Percentiles rank a stretch among this genome's conserved stretches.
phyloP scores from a whole-genome alignment of 2,888 invertebrate genomes.

The Nezara viridula region DNA sequence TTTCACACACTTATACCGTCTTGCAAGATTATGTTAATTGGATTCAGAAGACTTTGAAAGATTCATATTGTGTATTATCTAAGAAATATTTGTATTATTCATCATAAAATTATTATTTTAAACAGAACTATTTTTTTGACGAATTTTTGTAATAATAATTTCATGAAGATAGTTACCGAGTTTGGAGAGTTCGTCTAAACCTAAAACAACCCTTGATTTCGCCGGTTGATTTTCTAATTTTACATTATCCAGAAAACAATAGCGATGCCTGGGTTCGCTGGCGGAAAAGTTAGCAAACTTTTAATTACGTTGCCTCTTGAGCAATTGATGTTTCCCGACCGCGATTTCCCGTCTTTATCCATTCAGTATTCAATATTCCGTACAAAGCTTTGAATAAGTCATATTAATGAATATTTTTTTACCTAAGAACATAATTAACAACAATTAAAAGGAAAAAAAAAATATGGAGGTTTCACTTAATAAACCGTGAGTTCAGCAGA shows the following conservation, averaged over 20 bases:
- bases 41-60: no score
- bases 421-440: no score
- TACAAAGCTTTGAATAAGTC: neutral
- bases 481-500: no score
- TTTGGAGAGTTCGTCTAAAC: neutral
- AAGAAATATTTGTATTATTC: no score
- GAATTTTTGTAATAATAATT: neutral
- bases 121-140: neutral
- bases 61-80: no score
- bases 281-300: neutral
- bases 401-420: no score
- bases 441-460: no score
- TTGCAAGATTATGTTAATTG: no score
- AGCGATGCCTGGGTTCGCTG: neutral
- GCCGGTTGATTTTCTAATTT: constrained; percentile 1
- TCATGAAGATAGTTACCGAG: neutral
- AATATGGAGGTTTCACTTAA: no score
- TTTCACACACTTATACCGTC: no score
- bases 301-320: neutral
- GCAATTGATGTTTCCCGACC: neutral
- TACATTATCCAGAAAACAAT: neutral
- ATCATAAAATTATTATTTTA: no score
- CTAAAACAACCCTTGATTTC: neutral
- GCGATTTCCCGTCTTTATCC: neutral
- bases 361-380: neutral